Percentiles rank a stretch among this genome's conserved stretches.
phyloP scores from a whole-genome alignment of 2,888 invertebrate species.

The Agrochola litura region DNA sequence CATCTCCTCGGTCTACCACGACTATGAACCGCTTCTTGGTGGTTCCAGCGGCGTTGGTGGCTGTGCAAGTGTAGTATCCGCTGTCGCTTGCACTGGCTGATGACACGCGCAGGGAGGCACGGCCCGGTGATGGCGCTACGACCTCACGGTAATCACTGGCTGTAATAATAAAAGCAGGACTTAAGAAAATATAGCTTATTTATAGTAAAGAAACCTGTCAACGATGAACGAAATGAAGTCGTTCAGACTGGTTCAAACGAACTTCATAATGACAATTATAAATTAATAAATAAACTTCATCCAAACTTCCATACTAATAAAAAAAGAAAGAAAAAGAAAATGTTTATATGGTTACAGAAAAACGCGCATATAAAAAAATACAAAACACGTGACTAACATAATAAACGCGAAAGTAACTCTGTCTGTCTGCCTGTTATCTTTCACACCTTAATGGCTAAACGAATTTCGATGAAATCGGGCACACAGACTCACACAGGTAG shows the following conservation, averaged over 20 bases:
- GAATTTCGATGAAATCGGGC: neutral
- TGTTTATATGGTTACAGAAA: neutral
- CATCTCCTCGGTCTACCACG: slow-evolving; percentile 85
- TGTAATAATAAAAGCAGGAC: slow-evolving; percentile 11
- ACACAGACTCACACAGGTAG: neutral
- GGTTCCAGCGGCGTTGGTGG: slow-evolving; percentile 92
- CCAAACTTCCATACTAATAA: neutral
- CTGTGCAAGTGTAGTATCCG: slow-evolving; percentile 94
- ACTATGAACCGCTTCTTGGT: slow-evolving; percentile 92
- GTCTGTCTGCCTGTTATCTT: neutral
- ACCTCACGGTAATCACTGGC: slow-evolving; percentile 72
- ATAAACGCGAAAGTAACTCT: neutral
- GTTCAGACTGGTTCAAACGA: neutral
- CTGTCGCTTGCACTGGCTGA: slow-evolving; percentile 89
- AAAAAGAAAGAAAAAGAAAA: no score
- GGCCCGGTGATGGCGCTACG: slow-evolving; percentile 72
- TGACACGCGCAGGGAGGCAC: slow-evolving; percentile 78
- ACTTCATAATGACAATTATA: neutral
- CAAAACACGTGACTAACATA: neutral
- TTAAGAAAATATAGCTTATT: neutral
- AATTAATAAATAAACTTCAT: neutral
- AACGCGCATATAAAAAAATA: neutral
- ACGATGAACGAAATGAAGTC: neutral
- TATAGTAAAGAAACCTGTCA: no score
- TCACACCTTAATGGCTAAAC: neutral